Evolutionary conservation across 2,113 vertebrate genomes (phyloP).

Genomic region (Pelobates fuscus): DNA sequence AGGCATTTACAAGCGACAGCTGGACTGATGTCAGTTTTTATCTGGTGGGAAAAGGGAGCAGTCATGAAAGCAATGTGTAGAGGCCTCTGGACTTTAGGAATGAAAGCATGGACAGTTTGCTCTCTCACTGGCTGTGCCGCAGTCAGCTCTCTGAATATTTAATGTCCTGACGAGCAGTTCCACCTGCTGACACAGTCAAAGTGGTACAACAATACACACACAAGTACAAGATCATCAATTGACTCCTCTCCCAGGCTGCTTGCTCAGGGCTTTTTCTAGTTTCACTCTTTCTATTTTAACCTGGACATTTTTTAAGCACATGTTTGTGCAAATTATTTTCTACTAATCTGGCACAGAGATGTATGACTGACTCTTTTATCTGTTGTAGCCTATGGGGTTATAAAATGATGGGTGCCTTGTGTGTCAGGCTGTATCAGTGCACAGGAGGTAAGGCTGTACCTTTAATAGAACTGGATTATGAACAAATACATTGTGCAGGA

Average conservation of each 20-base stretch:
- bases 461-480: too few relatives aligned
- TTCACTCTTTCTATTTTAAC: slow-evolving; percentile 8
- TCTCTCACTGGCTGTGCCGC: slow-evolving; percentile 85
- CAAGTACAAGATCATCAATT: slow-evolving; percentile 82
- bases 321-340: neutral
- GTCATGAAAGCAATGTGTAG: neutral
- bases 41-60: neutral
- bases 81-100: slow-evolving; percentile 2
- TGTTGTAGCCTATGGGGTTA: too few relatives aligned
- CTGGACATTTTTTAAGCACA: neutral
- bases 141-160: slow-evolving; percentile 99
- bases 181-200: slow-evolving; percentile 99
- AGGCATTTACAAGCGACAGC: too few relatives aligned
- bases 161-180: slow-evolving; percentile 95
- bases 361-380: too few relatives aligned
- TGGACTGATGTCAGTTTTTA: too few relatives aligned
- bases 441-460: too few relatives aligned
- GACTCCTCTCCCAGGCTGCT: slow-evolving; percentile 66
- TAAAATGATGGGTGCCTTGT: too few relatives aligned
- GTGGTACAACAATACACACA: slow-evolving; percentile 92
- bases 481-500: too few relatives aligned
- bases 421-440: too few relatives aligned
- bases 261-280: slow-evolving; percentile 57
- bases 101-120: neutral
- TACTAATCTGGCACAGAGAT: neutral